A percentile compares a stretch with the other conserved stretches of the same genome.
Evolutionary conservation across 2,113 vertebrate genomes (phyloP).

Genomic region (Asarcornis scutulata): DNA sequence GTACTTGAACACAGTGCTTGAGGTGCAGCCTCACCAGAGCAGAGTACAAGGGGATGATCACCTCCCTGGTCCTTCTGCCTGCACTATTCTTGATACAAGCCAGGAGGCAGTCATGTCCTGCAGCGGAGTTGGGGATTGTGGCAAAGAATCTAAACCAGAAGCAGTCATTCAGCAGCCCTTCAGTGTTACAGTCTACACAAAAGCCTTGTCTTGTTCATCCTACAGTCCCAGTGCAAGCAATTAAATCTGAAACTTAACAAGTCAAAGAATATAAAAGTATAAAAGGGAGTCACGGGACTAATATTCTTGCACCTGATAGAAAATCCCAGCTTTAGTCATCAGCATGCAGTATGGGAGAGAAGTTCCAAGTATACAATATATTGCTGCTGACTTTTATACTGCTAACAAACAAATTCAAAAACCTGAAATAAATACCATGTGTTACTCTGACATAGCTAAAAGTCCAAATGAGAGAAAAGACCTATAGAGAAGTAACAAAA

Average conservation of each 20-base stretch:
- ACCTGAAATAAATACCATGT: background rate
- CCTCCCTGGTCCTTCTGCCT: too few relatives aligned
- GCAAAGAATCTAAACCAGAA: too few relatives aligned
- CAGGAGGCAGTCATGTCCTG: too few relatives aligned
- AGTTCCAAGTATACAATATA: accelerated
- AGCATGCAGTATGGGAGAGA: background rate
- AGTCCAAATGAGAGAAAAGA: background rate
- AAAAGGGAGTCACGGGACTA: background rate
- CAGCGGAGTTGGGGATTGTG: too few relatives aligned
- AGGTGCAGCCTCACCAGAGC: too few relatives aligned
- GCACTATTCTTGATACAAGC: too few relatives aligned
- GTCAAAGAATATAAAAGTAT: background rate
- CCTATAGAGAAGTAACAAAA: background rate
- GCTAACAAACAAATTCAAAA: background rate
- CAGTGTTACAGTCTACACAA: background rate
- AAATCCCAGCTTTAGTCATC: background rate
- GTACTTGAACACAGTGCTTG: too few relatives aligned
- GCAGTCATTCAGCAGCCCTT: accelerated
- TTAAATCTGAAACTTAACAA: background rate
- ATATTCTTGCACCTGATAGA: too few relatives aligned
- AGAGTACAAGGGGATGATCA: too few relatives aligned
- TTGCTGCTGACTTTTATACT: background rate
- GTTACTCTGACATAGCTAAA: background rate
- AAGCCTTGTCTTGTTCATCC: background rate
- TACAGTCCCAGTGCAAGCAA: background rate